These are phyloP conservation scores for Phoeniculus purpureus DNA, from an alignment of 2,797 vertebrate genomes.

Conservation along the genomic window DNA sequence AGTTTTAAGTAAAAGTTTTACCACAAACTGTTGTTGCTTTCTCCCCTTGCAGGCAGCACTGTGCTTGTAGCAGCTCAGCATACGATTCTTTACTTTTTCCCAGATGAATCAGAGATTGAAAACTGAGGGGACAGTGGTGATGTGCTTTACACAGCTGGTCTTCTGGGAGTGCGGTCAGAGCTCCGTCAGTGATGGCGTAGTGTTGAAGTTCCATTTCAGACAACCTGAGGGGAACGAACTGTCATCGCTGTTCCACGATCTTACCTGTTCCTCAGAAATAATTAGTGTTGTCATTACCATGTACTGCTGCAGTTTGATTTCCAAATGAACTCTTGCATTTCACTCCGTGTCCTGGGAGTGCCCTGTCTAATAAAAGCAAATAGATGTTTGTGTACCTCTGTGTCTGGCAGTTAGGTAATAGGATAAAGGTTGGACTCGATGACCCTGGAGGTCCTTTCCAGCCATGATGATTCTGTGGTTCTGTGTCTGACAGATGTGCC, in stretches of 20 bases:
- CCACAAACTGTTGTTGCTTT: not conserved
- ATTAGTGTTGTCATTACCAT: not conserved
- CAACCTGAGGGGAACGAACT: conserved; percentile 1
- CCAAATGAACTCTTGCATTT: not conserved
- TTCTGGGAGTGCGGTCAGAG: not conserved
- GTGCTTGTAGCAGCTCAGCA: not conserved
- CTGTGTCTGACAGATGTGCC: not conserved
- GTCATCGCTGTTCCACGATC: not conserved
- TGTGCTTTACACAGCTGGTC: not conserved
- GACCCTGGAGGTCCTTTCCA: too few relatives aligned
- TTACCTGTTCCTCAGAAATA: not conserved
- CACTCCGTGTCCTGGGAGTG: not conserved
- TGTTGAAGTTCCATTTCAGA: not conserved
- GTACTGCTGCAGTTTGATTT: not conserved
- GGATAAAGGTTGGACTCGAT: too few relatives aligned
- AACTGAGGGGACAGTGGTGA: not conserved
- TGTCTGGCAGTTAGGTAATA: not conserved
- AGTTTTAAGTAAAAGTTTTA: not conserved
- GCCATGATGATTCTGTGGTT: too few relatives aligned
- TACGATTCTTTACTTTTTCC: conserved; percentile 39
- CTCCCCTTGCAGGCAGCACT: not conserved
- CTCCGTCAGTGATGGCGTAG: not conserved
- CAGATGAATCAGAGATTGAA: conserved; percentile 54
- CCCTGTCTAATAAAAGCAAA: not conserved
- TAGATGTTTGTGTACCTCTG: not conserved